A percentile compares a stretch with the other conserved stretches of the same genome.
Conservation (phyloP, 2,888 invertebrate species). For the Slavum lentiscoides region DNA sequence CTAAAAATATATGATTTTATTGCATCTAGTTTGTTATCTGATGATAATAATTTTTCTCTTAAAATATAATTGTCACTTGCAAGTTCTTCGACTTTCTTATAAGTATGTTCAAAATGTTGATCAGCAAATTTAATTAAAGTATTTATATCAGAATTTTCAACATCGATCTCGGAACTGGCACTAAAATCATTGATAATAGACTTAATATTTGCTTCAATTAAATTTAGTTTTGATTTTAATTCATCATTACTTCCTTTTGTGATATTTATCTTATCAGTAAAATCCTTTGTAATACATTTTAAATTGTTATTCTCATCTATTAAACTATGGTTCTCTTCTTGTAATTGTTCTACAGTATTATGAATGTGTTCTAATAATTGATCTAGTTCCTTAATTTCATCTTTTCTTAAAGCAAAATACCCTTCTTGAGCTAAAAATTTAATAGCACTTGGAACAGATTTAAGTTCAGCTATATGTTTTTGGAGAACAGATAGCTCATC, state of each 20-base stretch:
- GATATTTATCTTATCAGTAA: background rate
- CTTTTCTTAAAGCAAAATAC: conserved; percentile 17
- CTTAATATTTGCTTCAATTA: conserved; percentile 25
- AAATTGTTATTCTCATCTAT: conserved; percentile 48
- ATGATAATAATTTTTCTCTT: conserved; percentile 17
- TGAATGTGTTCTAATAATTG: conserved; percentile 14
- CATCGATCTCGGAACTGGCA: conserved; percentile 17
- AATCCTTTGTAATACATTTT: conserved; percentile 17
- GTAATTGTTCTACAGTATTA: conserved; percentile 31
- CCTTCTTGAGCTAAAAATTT: conserved; percentile 24
- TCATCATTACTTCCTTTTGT: conserved; percentile 12
- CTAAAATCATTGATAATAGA: conserved; percentile 28
- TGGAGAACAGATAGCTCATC: conserved; percentile 24
- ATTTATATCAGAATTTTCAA: conserved; percentile 18
- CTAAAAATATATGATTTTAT: conserved; percentile 23
- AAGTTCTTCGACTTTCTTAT: conserved; percentile 1
- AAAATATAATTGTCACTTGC: conserved; percentile 7
- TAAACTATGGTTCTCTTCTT: conserved; percentile 24
- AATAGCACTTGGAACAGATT: conserved; percentile 10
- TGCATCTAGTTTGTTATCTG: background rate
- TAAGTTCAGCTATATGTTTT: conserved; percentile 8
- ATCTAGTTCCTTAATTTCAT: conserved; percentile 31
- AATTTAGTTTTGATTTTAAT: conserved; percentile 17
- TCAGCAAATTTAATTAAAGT: conserved; percentile 36
- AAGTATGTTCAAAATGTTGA: conserved; percentile 23